Conservation (phyloP, 2,888 invertebrate genomes). For the Agrochola macilenta region DNA sequence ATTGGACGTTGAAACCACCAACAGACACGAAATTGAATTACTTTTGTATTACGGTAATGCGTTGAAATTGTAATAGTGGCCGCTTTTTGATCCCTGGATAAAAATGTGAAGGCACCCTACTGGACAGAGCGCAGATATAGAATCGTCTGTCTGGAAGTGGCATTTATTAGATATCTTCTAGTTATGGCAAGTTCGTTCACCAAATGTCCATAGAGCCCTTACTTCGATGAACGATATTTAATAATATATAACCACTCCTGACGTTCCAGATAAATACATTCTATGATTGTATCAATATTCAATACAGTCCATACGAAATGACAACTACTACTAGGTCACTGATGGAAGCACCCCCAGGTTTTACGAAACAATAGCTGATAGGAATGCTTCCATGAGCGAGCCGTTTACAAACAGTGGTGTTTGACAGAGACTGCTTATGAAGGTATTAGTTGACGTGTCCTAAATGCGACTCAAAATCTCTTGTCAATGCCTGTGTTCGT, state of each 20-base stretch:
- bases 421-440: slow-evolving; percentile 73
- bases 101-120: slow-evolving; percentile 79
- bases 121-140: slow-evolving; percentile 63
- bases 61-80: slow-evolving; percentile 80
- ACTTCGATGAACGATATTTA: slow-evolving; percentile 75
- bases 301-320: slow-evolving; percentile 88
- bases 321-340: slow-evolving; percentile 81
- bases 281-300: slow-evolving; percentile 88
- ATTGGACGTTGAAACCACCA: slow-evolving; percentile 79
- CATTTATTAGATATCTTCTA: not conserved
- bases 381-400: slow-evolving; percentile 72
- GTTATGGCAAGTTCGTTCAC: not conserved
- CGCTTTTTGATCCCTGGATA: slow-evolving; percentile 82
- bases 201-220: too few species aligned
- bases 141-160: slow-evolving; percentile 53
- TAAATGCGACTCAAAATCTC: slow-evolving; percentile 72
- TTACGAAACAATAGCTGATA: slow-evolving; percentile 53
- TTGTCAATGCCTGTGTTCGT: slow-evolving; percentile 68
- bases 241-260: slow-evolving; percentile 87
- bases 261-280: slow-evolving; percentile 88
- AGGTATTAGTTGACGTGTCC: slow-evolving; percentile 68
- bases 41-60: slow-evolving; percentile 78
- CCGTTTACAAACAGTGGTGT: slow-evolving; percentile 67
- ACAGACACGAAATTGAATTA: slow-evolving; percentile 81
- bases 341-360: slow-evolving; percentile 74